phyloP scores from a whole-genome alignment of 2,888 invertebrate species.

The Vanessa cardui region DNA sequence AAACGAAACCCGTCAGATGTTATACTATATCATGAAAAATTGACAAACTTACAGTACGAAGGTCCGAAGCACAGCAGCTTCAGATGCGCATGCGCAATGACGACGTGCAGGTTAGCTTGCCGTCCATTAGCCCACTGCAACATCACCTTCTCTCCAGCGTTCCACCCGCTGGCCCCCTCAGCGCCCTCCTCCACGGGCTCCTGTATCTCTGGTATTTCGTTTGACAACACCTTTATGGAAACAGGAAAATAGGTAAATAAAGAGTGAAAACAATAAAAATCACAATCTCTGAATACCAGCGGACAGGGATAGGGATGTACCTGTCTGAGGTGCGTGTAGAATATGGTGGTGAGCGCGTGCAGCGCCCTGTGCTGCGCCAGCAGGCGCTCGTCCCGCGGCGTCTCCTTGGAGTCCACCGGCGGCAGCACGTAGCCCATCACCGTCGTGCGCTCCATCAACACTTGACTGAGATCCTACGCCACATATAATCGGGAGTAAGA shows the following conservation, averaged over 20 bases:
- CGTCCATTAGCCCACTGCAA: slow-evolving; percentile 90
- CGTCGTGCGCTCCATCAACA: slow-evolving; percentile 95
- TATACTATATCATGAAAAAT: background rate
- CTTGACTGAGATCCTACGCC: slow-evolving; percentile 89
- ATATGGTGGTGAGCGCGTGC: slow-evolving; percentile 85
- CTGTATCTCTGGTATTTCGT: slow-evolving; percentile 82
- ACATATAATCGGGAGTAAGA: background rate
- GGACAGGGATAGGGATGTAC: slow-evolving; percentile 56
- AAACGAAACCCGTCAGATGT: too few species aligned
- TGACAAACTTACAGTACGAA: slow-evolving; percentile 57
- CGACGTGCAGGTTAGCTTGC: slow-evolving; percentile 88
- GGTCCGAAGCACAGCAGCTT: slow-evolving; percentile 75
- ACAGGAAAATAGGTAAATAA: too few species aligned
- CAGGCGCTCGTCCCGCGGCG: slow-evolving; percentile 46
- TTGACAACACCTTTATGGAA: slow-evolving; percentile 51
- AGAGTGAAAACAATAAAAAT: background rate
- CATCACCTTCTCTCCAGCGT: slow-evolving; percentile 86
- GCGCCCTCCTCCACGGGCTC: slow-evolving; percentile 80
- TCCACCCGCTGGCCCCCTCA: slow-evolving; percentile 76
- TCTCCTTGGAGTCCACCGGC: slow-evolving; percentile 68
- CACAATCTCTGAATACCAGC: background rate
- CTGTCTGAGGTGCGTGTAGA: slow-evolving; percentile 89
- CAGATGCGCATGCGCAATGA: slow-evolving; percentile 82
- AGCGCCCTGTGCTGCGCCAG: slow-evolving; percentile 83
- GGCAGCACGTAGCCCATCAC: slow-evolving; percentile 92